These are phyloP conservation scores for Jordanella pulchra DNA, from an alignment of 2,797 vertebrate species.

Conservation along the genomic window DNA sequence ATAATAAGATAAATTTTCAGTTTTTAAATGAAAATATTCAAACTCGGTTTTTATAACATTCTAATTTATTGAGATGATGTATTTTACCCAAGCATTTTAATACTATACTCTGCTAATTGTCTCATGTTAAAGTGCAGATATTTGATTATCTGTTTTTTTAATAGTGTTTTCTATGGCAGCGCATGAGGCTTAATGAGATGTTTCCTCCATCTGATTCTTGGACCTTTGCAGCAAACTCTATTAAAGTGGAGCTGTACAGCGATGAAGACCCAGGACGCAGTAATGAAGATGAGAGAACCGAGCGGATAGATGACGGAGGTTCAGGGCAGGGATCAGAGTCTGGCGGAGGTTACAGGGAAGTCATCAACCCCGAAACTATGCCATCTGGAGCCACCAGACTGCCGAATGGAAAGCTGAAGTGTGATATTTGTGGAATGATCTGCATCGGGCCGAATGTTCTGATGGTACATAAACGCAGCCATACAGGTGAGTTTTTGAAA, in stretches of 20 bases:
- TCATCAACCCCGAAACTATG: slow-evolving; percentile 82
- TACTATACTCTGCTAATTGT: not conserved
- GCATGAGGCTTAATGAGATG: not conserved
- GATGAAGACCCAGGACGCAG: slow-evolving; percentile 91
- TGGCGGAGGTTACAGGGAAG: slow-evolving; percentile 85
- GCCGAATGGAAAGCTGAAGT: slow-evolving; percentile 96
- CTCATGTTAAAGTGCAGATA: not conserved
- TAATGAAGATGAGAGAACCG: slow-evolving; percentile 86
- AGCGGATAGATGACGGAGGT: slow-evolving; percentile 83
- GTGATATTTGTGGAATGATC: slow-evolving; percentile 96
- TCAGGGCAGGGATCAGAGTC: slow-evolving; percentile 80
- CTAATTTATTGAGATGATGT: not conserved
- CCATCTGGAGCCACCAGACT: slow-evolving; percentile 88
- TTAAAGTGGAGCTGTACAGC: slow-evolving; percentile 98
- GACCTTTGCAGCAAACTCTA: slow-evolving; percentile 87
- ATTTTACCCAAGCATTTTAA: not conserved
- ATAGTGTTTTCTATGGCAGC: slow-evolving; percentile 2
- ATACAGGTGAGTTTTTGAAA: slow-evolving; percentile 84
- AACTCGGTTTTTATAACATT: not conserved
- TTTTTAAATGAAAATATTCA: not conserved
- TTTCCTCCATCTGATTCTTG: slow-evolving; percentile 11
- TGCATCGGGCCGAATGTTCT: slow-evolving; percentile 97
- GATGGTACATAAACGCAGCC: slow-evolving; percentile 97
- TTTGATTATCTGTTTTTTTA: not conserved
- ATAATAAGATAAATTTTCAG: not conserved